phyloP scores from a whole-genome alignment of 2,888 invertebrate species.

The Apamea monoglypha region DNA sequence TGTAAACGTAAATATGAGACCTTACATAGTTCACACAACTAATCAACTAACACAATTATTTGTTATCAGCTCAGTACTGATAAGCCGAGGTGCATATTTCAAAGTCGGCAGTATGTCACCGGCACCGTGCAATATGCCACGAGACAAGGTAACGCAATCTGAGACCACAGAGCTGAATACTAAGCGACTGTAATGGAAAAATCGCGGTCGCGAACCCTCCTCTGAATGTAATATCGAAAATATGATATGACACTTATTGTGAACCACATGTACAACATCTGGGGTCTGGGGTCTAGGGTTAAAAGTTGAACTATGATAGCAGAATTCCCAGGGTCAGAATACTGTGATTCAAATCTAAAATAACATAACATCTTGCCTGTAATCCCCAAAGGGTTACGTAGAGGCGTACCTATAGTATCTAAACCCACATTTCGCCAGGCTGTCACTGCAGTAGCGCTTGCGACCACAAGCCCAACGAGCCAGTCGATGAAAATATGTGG shows the following conservation, averaged over 20 bases:
- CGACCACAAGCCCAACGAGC: neutral
- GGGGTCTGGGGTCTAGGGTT: conserved; percentile 11
- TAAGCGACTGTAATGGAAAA: conserved; percentile 83
- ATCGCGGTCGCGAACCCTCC: conserved; percentile 73
- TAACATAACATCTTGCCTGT: too few species aligned
- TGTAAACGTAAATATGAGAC: too few species aligned
- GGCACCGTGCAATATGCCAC: conserved; percentile 80
- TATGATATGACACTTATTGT: conserved; percentile 67
- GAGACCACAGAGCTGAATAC: conserved; percentile 77
- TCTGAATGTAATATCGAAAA: conserved; percentile 73
- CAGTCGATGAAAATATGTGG: neutral
- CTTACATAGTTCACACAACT: neutral
- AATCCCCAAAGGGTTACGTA: too few species aligned
- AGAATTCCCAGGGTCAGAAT: neutral
- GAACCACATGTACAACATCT: conserved; percentile 51
- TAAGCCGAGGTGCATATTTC: conserved; percentile 46
- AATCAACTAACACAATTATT: conserved; percentile 13
- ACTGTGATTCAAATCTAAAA: neutral
- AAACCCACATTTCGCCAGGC: too few species aligned
- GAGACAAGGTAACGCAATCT: conserved; percentile 87
- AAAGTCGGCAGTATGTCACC: conserved; percentile 61
- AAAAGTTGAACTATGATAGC: neutral
- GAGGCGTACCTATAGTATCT: too few species aligned
- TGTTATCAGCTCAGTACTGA: conserved; percentile 29
- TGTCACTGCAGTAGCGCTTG: too few species aligned